Evolutionary conservation across 2,797 vertebrate species (phyloP).

Genomic region (Lerista edwardsae): DNA sequence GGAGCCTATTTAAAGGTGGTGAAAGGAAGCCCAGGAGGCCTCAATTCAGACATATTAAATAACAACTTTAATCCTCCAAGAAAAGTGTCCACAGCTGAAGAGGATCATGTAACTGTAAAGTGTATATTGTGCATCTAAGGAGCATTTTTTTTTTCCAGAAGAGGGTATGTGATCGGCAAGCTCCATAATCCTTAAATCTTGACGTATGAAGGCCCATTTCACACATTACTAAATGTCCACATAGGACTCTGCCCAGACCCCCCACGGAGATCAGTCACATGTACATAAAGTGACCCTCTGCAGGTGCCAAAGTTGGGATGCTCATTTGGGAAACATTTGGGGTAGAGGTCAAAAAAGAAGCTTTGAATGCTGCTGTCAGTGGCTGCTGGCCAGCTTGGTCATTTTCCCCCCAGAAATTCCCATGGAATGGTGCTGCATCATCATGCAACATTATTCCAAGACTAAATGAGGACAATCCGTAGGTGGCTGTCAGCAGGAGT

Average conservation of each 20-base stretch:
- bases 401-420: no score
- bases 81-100: constrained; percentile 70
- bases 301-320: no score
- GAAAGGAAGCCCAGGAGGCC: constrained; percentile 47
- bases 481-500: no score
- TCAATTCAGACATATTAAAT: constrained; percentile 62
- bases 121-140: constrained; percentile 54
- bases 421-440: no score
- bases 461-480: no score
- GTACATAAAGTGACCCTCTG: not conserved
- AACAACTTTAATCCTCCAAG: constrained; percentile 70
- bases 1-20: constrained; percentile 66
- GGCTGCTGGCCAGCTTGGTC: no score
- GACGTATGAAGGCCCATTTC: fast-evolving
- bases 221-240: not conserved
- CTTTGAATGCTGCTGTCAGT: no score
- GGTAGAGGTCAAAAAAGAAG: no score
- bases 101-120: constrained; percentile 69
- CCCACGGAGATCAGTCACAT: no score
- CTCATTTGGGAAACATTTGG: no score
- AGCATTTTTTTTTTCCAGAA: constrained; percentile 41
- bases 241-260: not conserved
- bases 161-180: not conserved
- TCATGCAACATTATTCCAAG: no score
- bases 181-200: constrained; percentile 13